Evolutionary conservation across 1,140 invertebrate species (phyloP).

Genomic region (Ceratitis capitata): DNA sequence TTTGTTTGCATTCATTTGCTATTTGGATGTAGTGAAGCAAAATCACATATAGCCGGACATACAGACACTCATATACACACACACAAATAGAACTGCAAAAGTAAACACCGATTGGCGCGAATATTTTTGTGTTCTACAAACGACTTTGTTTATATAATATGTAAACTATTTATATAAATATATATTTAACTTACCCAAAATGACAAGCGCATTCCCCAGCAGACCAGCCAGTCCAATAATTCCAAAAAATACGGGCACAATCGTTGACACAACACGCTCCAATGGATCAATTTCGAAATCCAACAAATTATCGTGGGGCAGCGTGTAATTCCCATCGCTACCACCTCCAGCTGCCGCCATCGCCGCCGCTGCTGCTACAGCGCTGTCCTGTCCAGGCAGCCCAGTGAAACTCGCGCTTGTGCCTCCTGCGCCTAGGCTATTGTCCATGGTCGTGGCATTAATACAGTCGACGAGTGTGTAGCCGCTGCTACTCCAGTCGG

Average conservation of each 20-base stretch:
- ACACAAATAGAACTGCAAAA: background rate
- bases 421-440: background rate
- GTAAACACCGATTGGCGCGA: background rate
- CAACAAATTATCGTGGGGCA: conserved; percentile 44
- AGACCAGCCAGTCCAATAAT: conserved; percentile 88
- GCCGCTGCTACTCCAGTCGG: background rate
- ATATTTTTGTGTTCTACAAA: background rate
- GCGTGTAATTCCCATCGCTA: conserved; percentile 32
- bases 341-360: too few relatives aligned
- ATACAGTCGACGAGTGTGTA: background rate
- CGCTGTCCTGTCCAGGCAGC: background rate
- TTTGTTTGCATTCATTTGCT: background rate
- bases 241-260: conserved; percentile 89
- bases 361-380: too few relatives aligned
- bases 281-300: conserved; percentile 53
- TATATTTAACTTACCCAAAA: conserved; percentile 68
- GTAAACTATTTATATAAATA: too few relatives aligned
- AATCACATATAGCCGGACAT: background rate
- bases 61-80: background rate
- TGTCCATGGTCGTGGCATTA: background rate
- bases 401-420: conserved; percentile 14
- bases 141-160: background rate
- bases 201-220: conserved; percentile 87
- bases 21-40: background rate
- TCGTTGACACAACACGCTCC: conserved; percentile 71